Base-by-base conservation (phyloP, 1,140 invertebrate species). In the Coelopa frigida region DNA sequence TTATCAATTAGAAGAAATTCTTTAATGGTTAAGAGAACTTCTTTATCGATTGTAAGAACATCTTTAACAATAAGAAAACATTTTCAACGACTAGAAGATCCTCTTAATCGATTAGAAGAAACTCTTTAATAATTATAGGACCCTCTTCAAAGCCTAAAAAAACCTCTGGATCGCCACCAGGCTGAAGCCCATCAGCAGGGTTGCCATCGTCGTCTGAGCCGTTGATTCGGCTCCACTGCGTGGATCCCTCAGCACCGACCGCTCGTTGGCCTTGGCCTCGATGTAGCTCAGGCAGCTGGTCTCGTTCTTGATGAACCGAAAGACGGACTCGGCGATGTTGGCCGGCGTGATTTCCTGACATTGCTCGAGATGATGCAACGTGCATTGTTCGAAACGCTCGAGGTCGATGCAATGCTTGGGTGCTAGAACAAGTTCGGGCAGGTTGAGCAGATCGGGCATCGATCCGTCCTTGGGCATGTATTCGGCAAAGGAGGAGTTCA, bases 291-390 rank as follows among this genome's bases (percentile, higher is more conserved):
- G 58, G 59, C 86, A 88, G 0, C 83, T 83, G 8, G 82, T 84
- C 11, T 77, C 75, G 57, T 80, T 80, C 33, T 76, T 76, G 0
- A 86, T 72, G 48, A 79, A 87, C 33, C 80, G 82, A 55, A 89
- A 84, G 27, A 88, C 72, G 2, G 84, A 80, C 38, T 87, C 83
- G 0, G 85, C 74, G 22, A 89, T 79, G 54, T 89, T 89, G 18
- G 82, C 83, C 0, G 85, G 82, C 0, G 85, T 87, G 3, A 82
- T 82, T 51, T 86, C 79, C 0, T 67, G 53, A 53, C 86, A 89
- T 11, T 70, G 73, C 60, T 83, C 82, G 46, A 89, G 56, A 20
- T 76, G 73, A 3, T 57, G 57, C 2, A 87, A 77, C 0, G 82
- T 70, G 57, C 86, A 88, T 2, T 47, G 40, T 59, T 84, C 78